Conservation (phyloP, 1,140 invertebrate genomes). For the Spodoptera frugiperda region DNA sequence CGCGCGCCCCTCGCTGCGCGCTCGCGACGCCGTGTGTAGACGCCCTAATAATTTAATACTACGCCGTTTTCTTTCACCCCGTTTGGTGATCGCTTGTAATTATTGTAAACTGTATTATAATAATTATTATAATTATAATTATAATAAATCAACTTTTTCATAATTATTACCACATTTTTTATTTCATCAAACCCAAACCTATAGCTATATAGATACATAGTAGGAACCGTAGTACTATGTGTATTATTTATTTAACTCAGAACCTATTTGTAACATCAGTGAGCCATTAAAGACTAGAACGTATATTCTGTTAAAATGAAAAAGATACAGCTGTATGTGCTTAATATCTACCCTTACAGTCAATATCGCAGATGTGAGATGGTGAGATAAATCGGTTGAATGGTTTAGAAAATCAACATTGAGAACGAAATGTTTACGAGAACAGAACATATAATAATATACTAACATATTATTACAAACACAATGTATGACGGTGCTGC, state of each 20-base stretch:
- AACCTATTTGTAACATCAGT: neutral
- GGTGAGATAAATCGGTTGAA: no score
- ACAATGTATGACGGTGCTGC: neutral
- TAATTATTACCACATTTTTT: constrained; percentile 81
- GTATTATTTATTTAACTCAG: no score
- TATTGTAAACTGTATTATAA: constrained; percentile 86
- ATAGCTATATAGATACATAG: neutral
- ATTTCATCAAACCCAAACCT: constrained; percentile 53
- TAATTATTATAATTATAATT: constrained; percentile 85
- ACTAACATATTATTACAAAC: neutral
- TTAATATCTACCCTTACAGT: no score
- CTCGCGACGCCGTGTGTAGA: constrained; percentile 60
- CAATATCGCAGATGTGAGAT: no score
- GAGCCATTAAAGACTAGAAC: no score
- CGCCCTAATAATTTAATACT: constrained; percentile 83
- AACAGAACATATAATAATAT: no score
- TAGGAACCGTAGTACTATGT: no score
- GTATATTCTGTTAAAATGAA: no score
- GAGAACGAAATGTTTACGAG: no score
- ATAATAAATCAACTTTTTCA: constrained; percentile 86
- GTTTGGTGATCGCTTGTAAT: constrained; percentile 86
- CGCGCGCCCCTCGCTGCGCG: constrained; percentile 42
- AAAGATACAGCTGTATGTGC: no score
- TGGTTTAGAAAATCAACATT: no score
- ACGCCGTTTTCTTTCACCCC: constrained; percentile 85